These are phyloP conservation scores for Arion vulgaris DNA, from an alignment of 1,140 invertebrate genomes.

Conservation along the genomic window DNA sequence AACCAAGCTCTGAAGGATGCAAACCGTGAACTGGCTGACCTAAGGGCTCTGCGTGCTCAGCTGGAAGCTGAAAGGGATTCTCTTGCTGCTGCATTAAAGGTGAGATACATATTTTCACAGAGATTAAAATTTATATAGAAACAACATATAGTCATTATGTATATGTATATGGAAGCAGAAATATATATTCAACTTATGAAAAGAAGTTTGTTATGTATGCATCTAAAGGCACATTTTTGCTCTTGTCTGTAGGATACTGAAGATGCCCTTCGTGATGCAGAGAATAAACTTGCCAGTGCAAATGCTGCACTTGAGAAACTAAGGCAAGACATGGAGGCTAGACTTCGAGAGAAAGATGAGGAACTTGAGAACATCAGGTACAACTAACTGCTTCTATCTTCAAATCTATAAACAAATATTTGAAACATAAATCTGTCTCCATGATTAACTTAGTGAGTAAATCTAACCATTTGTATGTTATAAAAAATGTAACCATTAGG, in stretches of 20 bases:
- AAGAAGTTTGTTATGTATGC: too few species aligned
- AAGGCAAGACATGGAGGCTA: conserved; percentile 70
- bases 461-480: too few species aligned
- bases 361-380: conserved; percentile 72
- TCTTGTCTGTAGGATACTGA: conserved; percentile 68
- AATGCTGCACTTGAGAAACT: conserved; percentile 69
- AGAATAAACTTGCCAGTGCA: conserved; percentile 69
- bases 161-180: too few species aligned
- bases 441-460: too few species aligned
- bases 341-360: conserved; percentile 73
- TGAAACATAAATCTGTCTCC: too few species aligned
- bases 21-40: conserved; percentile 68
- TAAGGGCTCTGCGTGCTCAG: conserved; percentile 61
- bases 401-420: too few species aligned
- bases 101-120: not conserved
- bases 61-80: conserved; percentile 70
- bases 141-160: too few species aligned
- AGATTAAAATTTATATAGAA: too few species aligned
- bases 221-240: too few species aligned
- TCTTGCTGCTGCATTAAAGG: conserved; percentile 65
- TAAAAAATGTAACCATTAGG: too few species aligned
- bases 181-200: too few species aligned
- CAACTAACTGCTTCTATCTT: not conserved
- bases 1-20: conserved; percentile 68
- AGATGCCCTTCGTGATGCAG: conserved; percentile 69